Conservation (phyloP, 2,888 invertebrate species). For the Aspidiotus rigidus region DNA sequence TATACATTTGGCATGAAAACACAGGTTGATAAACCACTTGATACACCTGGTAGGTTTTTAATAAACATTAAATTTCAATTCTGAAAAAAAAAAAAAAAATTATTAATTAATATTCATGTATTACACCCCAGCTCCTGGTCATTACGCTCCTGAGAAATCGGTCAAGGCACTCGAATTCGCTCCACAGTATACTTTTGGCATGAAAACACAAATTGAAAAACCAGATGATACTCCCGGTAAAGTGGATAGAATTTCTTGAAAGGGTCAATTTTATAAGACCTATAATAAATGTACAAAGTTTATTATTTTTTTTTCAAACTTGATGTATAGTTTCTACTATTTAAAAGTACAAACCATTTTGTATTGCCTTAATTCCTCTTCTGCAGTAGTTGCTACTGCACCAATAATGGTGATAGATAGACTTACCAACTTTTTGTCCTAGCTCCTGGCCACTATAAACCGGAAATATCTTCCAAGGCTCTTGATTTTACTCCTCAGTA, state of each 20-base stretch:
- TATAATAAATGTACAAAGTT: too few relatives aligned
- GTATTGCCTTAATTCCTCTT: too few relatives aligned
- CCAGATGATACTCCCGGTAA: conserved; percentile 58
- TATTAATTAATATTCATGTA: conserved; percentile 38
- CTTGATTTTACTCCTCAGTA: conserved; percentile 57
- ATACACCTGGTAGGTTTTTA: conserved; percentile 55
- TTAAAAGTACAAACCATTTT: too few relatives aligned
- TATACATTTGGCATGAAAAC: conserved; percentile 66
- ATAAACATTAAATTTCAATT: too few relatives aligned
- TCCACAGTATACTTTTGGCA: conserved; percentile 65
- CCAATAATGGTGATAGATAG: too few relatives aligned
- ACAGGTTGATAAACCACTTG: conserved; percentile 52
- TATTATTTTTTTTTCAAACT: too few relatives aligned
- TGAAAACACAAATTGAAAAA: conserved; percentile 55
- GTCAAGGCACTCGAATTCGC: conserved; percentile 53
- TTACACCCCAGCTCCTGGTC: conserved; percentile 59
- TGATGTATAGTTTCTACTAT: too few relatives aligned
- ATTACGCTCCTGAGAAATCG: conserved; percentile 70
- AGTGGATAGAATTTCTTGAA: neutral
- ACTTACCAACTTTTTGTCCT: neutral
- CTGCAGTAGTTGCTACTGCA: too few relatives aligned
- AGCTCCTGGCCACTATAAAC: conserved; percentile 79
- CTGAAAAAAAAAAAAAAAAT: too few relatives aligned
- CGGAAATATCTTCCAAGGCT: conserved; percentile 52
- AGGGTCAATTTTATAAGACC: too few relatives aligned